Percentiles rank a stretch among this genome's conserved stretches.
Conservation (phyloP, 1,140 invertebrate genomes). For the Chironomus tepperi region DNA sequence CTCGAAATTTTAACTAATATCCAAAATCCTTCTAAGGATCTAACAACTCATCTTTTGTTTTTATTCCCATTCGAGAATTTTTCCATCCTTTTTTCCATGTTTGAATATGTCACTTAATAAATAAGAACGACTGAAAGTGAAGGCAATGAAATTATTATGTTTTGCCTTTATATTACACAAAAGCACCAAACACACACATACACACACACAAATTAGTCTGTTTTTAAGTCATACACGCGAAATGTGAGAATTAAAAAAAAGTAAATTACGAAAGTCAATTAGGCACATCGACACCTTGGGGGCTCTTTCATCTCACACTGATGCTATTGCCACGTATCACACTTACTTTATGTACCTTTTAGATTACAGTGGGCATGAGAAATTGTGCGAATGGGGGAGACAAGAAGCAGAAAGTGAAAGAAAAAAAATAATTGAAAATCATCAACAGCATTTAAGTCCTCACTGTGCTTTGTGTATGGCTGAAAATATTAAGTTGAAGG, state of each 20-base stretch:
- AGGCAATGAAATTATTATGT: not conserved
- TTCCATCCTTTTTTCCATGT: not conserved
- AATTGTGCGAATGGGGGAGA: not conserved
- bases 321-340: not conserved
- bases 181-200: not conserved
- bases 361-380: not conserved
- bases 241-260: not conserved
- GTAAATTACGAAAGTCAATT: slow-evolving; percentile 14
- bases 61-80: no score
- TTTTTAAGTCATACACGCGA: not conserved
- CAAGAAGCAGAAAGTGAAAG: not conserved
- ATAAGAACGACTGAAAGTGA: no score
- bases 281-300: not conserved
- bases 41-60: no score
- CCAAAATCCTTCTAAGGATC: no score
- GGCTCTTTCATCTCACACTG: not conserved
- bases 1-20: no score
- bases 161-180: not conserved
- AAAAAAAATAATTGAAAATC: slow-evolving; percentile 4
- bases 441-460: not conserved
- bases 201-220: no score
- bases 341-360: not conserved
- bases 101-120: not conserved
- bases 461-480: not conserved
- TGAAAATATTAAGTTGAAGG: not conserved